Evolutionary conservation across 2,113 vertebrate species (phyloP).

Genomic region (Tretioscincus oriximinensis): DNA sequence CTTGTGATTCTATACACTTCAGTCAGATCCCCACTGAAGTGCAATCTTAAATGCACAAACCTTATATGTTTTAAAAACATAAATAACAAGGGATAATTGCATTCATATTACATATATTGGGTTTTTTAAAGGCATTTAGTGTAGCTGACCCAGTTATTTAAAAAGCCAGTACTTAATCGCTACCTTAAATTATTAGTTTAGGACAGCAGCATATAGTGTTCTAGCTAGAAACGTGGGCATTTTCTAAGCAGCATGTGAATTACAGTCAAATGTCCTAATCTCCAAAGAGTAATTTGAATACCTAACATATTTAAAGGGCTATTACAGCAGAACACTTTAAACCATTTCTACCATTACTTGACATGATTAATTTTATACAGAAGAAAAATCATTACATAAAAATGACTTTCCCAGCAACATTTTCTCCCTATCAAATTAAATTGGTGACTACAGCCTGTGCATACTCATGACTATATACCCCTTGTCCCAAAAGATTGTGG

Average conservation of each 20-base stretch:
- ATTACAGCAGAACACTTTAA: constrained; percentile 57
- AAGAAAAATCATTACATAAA: constrained; percentile 31
- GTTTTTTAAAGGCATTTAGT: neutral
- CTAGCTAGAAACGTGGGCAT: constrained; percentile 19
- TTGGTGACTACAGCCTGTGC: constrained; percentile 12
- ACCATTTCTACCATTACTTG: constrained; percentile 43
- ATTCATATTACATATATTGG: too few species aligned
- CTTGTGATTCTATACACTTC: too few species aligned
- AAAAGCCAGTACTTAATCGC: neutral
- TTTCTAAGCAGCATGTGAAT: constrained; percentile 36
- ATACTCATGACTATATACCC: constrained; percentile 24
- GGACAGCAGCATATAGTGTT: neutral
- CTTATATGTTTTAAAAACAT: too few species aligned
- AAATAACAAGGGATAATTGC: too few species aligned
- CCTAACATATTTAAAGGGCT: constrained; percentile 46
- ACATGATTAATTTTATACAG: constrained; percentile 34
- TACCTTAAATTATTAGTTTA: neutral
- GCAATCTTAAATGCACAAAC: too few species aligned
- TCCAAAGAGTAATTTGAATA: constrained; percentile 44
- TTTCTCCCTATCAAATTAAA: constrained; percentile 48
- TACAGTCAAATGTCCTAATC: constrained; percentile 54
- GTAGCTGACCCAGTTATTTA: neutral
- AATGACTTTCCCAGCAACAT: constrained; percentile 43
- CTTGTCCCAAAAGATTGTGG: constrained; percentile 29
- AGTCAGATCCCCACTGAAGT: too few species aligned